These are phyloP conservation scores for Palythoa grandiflora DNA, from an alignment of 92 coral and sea anemone genomes.

Conservation along the genomic window DNA sequence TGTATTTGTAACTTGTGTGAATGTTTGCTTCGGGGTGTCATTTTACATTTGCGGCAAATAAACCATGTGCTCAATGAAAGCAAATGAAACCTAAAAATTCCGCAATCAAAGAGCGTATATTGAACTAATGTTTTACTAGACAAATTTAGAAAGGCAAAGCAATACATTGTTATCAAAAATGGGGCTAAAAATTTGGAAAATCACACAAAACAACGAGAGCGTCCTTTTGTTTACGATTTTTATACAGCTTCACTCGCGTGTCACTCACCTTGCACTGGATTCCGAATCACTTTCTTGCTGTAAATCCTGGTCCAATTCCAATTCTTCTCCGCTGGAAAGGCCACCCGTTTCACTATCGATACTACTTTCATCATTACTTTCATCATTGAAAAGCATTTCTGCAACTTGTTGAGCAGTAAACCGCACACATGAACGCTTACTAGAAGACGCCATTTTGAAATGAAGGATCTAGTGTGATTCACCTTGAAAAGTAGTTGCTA, in stretches of 20 bases:
- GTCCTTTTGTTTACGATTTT: not conserved
- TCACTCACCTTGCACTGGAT: slow-evolving; percentile 1
- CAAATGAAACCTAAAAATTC: not conserved
- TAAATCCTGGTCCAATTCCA: not conserved
- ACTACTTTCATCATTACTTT: slow-evolving; percentile 2
- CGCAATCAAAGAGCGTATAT: not conserved
- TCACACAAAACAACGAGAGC: not conserved
- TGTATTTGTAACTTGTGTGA: not conserved
- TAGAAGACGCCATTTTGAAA: not conserved
- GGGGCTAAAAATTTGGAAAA: not conserved
- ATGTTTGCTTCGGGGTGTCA: not conserved
- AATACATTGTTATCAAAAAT: not conserved
- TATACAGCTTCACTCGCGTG: not conserved
- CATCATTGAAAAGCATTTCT: not conserved
- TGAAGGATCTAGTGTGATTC: not conserved
- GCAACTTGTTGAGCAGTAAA: not conserved
- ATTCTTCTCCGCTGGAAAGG: not conserved
- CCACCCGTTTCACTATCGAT: not conserved
- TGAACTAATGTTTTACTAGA: not conserved
- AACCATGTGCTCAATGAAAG: not conserved
- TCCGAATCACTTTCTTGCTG: slow-evolving; percentile 4
- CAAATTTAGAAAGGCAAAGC: not conserved
- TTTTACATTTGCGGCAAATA: not conserved
- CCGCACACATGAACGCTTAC: not conserved
- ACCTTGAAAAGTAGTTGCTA: not conserved